A percentile compares a stretch with the other conserved stretches of the same genome.
These are phyloP conservation scores for Thaumetopoea pityocampa DNA, from an alignment of 1,140 invertebrate genomes.

Conservation along the genomic window DNA sequence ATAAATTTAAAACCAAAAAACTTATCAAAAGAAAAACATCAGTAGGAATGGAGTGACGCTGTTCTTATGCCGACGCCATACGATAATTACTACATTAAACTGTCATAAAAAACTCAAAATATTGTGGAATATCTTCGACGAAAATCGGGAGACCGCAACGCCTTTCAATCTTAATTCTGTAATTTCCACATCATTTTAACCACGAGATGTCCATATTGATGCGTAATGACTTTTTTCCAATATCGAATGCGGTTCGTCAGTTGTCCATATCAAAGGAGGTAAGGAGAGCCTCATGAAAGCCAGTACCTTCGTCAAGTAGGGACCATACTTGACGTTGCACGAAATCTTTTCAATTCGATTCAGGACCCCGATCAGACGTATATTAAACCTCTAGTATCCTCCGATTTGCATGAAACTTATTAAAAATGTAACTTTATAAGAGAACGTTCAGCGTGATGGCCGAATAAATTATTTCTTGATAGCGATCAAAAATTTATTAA, in stretches of 20 bases:
- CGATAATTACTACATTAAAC: no score
- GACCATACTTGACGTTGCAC: conserved; percentile 52
- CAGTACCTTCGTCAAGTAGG: conserved; percentile 63
- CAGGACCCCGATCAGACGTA: conserved; percentile 51
- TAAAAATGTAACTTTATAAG: conserved; percentile 48
- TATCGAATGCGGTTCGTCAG: conserved; percentile 47
- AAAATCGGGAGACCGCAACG: no score
- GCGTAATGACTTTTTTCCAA: conserved; percentile 28
- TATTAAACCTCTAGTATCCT: conserved; percentile 56
- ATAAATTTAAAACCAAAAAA: no score
- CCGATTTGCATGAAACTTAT: conserved; percentile 70
- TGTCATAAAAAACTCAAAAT: no score
- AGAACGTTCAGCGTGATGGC: conserved; percentile 22
- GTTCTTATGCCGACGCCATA: no score
- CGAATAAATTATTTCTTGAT: conserved; percentile 31
- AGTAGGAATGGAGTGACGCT: no score
- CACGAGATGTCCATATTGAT: neutral
- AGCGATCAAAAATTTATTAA: conserved; percentile 26
- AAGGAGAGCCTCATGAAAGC: conserved; percentile 50
- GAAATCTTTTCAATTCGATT: conserved; percentile 65
- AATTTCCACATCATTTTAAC: no score
- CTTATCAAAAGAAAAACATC: no score
- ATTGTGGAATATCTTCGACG: no score
- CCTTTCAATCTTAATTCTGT: no score
- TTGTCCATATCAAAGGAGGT: conserved; percentile 41